These are phyloP conservation scores for Sprattus sprattus DNA, from an alignment of 2,113 vertebrate species.

Conservation along the genomic window DNA sequence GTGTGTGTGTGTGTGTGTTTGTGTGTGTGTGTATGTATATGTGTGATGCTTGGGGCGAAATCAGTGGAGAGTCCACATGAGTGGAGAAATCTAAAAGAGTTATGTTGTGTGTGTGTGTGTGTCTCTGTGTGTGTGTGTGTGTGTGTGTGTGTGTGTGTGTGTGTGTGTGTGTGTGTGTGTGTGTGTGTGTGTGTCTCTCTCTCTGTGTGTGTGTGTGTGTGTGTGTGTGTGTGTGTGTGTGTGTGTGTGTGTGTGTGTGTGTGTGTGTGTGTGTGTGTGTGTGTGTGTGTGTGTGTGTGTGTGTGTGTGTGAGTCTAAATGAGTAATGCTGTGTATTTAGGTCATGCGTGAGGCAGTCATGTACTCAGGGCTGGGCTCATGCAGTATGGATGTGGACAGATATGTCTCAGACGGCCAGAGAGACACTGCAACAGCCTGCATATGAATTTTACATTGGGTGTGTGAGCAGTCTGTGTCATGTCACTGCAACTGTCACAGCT, in stretches of 20 bases:
- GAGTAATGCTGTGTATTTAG: no score
- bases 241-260: background rate
- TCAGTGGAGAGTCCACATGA: no score
- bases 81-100: no score
- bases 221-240: constrained; percentile 14
- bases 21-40: constrained; percentile 17
- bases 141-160: background rate
- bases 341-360: no score
- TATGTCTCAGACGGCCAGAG: no score
- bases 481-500: no score
- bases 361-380: no score
- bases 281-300: constrained; percentile 23
- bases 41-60: background rate
- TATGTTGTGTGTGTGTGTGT: background rate
- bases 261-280: constrained; percentile 5
- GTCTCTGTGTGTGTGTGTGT: constrained; percentile 15
- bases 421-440: no score
- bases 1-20: constrained; percentile 12
- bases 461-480: background rate
- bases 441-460: no score
- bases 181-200: background rate
- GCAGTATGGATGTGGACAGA: no score
- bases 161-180: background rate
- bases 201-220: constrained; percentile 22
- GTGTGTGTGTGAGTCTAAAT: constrained; percentile 18